Conservation (phyloP, 2,888 invertebrate species). For the Dicranocentrus wangi region DNA sequence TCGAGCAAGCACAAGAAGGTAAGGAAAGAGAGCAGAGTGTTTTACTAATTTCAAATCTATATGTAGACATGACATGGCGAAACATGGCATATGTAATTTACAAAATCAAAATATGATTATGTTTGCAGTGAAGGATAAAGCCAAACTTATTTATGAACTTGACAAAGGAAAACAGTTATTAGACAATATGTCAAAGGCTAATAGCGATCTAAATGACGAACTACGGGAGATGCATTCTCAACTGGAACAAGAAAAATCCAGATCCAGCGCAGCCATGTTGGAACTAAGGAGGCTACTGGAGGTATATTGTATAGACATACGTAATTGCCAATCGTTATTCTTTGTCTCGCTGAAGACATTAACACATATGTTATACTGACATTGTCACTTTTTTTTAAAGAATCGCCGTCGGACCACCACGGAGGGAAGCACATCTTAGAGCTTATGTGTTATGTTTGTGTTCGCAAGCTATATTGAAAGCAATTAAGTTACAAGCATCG, state of each 20-base stretch:
- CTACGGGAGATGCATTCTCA: constrained; percentile 81
- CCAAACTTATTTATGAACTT: constrained; percentile 83
- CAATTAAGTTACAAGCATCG: too few species aligned
- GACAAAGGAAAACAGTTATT: too few species aligned
- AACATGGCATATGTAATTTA: too few species aligned
- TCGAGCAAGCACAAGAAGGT: constrained; percentile 83
- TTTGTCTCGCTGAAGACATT: constrained; percentile 55
- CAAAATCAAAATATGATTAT: background rate
- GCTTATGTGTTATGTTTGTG: too few species aligned
- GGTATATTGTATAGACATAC: too few species aligned
- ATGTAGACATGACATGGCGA: too few species aligned
- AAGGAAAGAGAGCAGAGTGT: constrained; percentile 74
- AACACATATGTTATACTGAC: constrained; percentile 3
- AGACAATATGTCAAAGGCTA: constrained; percentile 81
- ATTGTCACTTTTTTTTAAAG: constrained; percentile 48
- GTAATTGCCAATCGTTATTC: too few species aligned
- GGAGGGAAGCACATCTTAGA: background rate
- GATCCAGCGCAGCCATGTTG: constrained; percentile 74
- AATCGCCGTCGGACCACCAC: constrained; percentile 66
- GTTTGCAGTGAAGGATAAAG: constrained; percentile 75
- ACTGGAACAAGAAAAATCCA: constrained; percentile 85
- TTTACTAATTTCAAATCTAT: too few species aligned
- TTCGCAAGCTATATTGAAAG: too few species aligned
- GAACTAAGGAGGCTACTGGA: constrained; percentile 68
- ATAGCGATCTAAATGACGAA: constrained; percentile 84